phyloP scores from a whole-genome alignment of 2,888 invertebrate genomes.

The Macroteleia sp. region DNA sequence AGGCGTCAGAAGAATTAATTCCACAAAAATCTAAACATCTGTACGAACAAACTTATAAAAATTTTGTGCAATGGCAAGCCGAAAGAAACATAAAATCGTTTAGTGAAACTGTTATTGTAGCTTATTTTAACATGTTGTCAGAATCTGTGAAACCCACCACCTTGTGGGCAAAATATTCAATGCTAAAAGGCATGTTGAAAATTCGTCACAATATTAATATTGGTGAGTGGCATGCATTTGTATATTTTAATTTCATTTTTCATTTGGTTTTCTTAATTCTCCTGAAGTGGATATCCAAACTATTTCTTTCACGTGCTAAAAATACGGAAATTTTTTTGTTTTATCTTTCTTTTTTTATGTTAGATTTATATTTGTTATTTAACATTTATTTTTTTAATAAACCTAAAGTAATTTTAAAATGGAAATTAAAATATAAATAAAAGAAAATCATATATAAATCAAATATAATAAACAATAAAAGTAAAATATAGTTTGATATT shows the following conservation, averaged over 20 bases:
- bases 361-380: too few relatives aligned
- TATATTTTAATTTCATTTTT: constrained; percentile 2
- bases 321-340: too few relatives aligned
- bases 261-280: neutral
- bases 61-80: constrained; percentile 17
- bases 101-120: constrained; percentile 13
- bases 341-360: too few relatives aligned
- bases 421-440: too few relatives aligned
- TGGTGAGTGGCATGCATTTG: constrained; percentile 4
- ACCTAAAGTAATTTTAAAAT: too few relatives aligned
- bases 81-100: constrained; percentile 20
- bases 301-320: too few relatives aligned
- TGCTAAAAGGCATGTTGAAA: constrained; percentile 23
- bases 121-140: constrained; percentile 28
- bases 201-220: constrained; percentile 21
- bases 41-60: constrained; percentile 13
- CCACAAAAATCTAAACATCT: constrained; percentile 27
- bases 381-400: too few relatives aligned
- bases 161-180: constrained; percentile 35
- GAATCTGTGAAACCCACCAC: constrained; percentile 12
- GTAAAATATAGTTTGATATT: too few relatives aligned
- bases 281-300: too few relatives aligned
- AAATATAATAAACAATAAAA: too few relatives aligned
- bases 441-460: too few relatives aligned
- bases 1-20: constrained; percentile 16